These are phyloP conservation scores for Tachypleus tridentatus DNA, from an alignment of 1,140 invertebrate genomes.

Conservation along the genomic window DNA sequence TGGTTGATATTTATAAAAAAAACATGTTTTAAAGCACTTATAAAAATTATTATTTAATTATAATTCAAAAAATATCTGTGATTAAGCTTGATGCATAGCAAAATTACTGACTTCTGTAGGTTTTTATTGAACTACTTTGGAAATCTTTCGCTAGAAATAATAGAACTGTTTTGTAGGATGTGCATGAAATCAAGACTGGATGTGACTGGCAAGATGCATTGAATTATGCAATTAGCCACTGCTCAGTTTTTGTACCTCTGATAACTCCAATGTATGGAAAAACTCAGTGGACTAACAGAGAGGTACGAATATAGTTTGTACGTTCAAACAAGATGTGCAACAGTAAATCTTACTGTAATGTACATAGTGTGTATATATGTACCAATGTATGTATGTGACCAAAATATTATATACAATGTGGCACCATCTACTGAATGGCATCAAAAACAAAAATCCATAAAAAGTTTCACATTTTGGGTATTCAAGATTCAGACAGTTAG, in stretches of 20 bases:
- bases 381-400: background rate
- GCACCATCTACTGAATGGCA: background rate
- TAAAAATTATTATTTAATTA: no score
- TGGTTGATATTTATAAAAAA: no score
- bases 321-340: background rate
- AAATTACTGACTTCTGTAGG: no score
- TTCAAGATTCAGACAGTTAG: no score
- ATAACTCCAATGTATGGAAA: constrained; percentile 37
- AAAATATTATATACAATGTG: background rate
- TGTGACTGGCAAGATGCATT: constrained; percentile 40
- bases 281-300: constrained; percentile 40
- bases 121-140: no score
- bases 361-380: background rate
- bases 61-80: no score
- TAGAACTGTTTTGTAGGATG: constrained; percentile 31
- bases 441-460: no score
- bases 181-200: constrained; percentile 38
- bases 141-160: no score
- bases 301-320: constrained; percentile 27
- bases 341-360: background rate
- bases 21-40: no score
- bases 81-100: no score
- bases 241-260: constrained; percentile 38
- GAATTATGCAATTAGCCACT: constrained; percentile 37
- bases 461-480: no score